Evolutionary conservation across 1,140 invertebrate species (phyloP), one percentile per base, ranked within the genome.

Genomic region (Papilio dardanus): DNA sequence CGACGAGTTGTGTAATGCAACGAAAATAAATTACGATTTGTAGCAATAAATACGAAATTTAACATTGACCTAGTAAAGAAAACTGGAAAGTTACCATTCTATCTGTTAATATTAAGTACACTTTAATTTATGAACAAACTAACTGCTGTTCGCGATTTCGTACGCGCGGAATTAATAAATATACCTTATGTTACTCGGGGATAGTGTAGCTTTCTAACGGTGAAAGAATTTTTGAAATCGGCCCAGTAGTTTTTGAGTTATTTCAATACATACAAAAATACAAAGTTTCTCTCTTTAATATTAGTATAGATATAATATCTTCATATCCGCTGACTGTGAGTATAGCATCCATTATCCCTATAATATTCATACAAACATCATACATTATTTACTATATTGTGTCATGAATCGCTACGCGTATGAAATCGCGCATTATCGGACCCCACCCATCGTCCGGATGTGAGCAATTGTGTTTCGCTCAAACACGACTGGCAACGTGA

Each of bases 401-500:
- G 12, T 40, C 37, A 24, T 24, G 16, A n/a, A 54, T 62, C 54
- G 54, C 54, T 62, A 21, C 24, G 54, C 24, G 10, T 62, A 14
- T 62, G 31, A 69, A 33, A 69, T 21, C 67, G 67, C 67, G 7
- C 21, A 3, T 28, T 21, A 1, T 42, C 35, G 3, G 35, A 40
- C 67, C 19, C n/a, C 19, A 69, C 21, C 3, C n/a, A 2, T 4
- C n/a, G 67, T 69, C 67, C 67, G 67, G 67, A 69, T 37, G 33
- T 21, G 19, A 69, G 67, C 67, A 69, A 69, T 69, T 69, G 67
- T 35, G 35, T 37, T 69, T 69, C 33, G 35, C 67, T 19, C 67
- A 40, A 69, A 42, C 33, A 69, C 10, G 19, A 69, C 67, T 28
- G 54, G 1, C 67, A 14, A 28, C 19, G 33, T 40, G 67, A 69